Evolutionary conservation across 2,888 invertebrate species (phyloP).

Genomic region (Flabesymbios commensalis): DNA sequence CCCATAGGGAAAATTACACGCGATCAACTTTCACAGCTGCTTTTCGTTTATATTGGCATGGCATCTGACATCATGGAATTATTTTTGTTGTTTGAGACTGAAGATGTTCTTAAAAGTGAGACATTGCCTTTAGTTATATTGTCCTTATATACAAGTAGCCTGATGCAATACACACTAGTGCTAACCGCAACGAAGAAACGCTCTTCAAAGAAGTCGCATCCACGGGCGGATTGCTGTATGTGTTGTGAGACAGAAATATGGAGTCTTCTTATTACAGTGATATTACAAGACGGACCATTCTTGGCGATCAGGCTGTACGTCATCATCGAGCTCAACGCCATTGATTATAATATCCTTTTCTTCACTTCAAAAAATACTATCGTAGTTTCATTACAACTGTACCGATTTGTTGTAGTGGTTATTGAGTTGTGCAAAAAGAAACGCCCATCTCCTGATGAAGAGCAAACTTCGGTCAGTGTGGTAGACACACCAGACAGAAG

Average conservation of each 20-base stretch:
- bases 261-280: slow-evolving; percentile 61
- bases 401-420: slow-evolving; percentile 41
- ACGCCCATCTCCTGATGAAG: too few species aligned
- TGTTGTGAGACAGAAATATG: slow-evolving; percentile 57
- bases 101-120: slow-evolving; percentile 42
- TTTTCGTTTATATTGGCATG: slow-evolving; percentile 61
- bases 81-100: slow-evolving; percentile 47
- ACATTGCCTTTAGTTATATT: slow-evolving; percentile 61
- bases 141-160: slow-evolving; percentile 53
- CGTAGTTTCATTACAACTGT: slow-evolving; percentile 44
- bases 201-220: neutral
- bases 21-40: slow-evolving; percentile 59
- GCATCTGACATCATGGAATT: slow-evolving; percentile 55
- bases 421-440: slow-evolving; percentile 1
- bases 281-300: slow-evolving; percentile 64
- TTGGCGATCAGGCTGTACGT: slow-evolving; percentile 50
- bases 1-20: slow-evolving; percentile 53
- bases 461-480: too few species aligned
- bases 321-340: slow-evolving; percentile 42
- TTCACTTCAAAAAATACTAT: slow-evolving; percentile 52
- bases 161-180: slow-evolving; percentile 58
- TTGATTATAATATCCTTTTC: slow-evolving; percentile 55
- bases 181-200: slow-evolving; percentile 51
- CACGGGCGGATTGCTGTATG: slow-evolving; percentile 4
- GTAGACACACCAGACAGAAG: too few species aligned